These are phyloP conservation scores for Lacerta agilis DNA, from an alignment of 2,797 vertebrate genomes.

Conservation along the genomic window DNA sequence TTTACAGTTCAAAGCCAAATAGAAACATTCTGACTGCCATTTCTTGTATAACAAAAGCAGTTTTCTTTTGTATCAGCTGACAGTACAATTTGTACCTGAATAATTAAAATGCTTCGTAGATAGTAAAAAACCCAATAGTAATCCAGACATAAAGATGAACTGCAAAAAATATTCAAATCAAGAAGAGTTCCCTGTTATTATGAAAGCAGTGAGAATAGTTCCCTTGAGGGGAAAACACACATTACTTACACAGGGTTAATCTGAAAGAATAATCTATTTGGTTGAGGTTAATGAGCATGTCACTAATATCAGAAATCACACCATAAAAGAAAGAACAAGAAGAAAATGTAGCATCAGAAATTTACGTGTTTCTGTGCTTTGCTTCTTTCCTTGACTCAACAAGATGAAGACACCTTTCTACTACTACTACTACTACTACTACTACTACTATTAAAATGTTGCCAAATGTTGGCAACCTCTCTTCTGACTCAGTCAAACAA, in stretches of 20 bases:
- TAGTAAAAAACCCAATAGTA: background rate
- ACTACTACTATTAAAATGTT: background rate
- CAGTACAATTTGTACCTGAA: background rate
- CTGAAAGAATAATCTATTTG: background rate
- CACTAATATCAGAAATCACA: background rate
- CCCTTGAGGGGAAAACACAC: background rate
- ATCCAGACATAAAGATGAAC: background rate
- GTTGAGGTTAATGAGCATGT: background rate
- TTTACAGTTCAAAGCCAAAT: background rate
- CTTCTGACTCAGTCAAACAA: background rate
- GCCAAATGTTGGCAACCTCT: background rate
- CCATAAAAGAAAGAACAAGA: background rate
- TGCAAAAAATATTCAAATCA: background rate
- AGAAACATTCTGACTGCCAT: no score
- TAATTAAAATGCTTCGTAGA: background rate
- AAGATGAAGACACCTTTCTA: background rate
- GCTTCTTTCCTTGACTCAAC: constrained; percentile 12
- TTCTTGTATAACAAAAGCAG: background rate
- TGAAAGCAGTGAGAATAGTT: background rate
- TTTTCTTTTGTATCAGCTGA: background rate
- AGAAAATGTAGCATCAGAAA: background rate
- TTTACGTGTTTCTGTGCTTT: constrained; percentile 4
- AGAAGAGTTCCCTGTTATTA: background rate
- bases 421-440: no score
- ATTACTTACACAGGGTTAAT: background rate